Conservation (phyloP, 2,113 vertebrate species). For the Ceratotherium simum region DNA sequence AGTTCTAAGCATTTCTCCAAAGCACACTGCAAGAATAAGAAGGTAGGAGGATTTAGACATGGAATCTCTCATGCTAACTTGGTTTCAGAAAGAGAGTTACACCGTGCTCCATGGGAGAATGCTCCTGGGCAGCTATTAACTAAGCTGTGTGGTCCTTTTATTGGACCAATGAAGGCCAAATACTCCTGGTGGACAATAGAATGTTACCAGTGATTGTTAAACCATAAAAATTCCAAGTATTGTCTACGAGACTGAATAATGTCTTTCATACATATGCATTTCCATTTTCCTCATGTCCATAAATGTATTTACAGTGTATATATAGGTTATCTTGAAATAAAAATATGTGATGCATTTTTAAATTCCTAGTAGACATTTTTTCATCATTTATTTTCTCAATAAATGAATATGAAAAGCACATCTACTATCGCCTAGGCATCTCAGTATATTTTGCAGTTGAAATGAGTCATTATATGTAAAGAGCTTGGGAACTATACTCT, state of each 20-base stretch:
- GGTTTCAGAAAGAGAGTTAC: background rate
- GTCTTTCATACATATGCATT: background rate
- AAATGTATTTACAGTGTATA: background rate
- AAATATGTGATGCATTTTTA: background rate
- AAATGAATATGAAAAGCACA: background rate
- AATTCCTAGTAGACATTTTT: background rate
- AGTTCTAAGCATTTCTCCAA: too few relatives aligned
- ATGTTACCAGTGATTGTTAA: background rate
- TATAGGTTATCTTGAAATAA: background rate
- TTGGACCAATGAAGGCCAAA: accelerated
- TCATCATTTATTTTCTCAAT: background rate
- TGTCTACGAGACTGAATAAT: background rate
- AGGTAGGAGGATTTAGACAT: too few relatives aligned
- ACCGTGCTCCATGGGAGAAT: accelerated
- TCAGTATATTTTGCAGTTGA: background rate
- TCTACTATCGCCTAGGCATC: accelerated
- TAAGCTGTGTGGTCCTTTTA: background rate
- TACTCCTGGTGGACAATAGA: background rate
- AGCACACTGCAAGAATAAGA: too few relatives aligned
- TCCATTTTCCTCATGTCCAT: background rate
- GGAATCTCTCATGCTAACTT: too few relatives aligned
- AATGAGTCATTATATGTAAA: background rate
- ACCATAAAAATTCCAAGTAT: background rate
- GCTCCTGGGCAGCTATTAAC: background rate
- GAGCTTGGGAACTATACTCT: accelerated